Evolutionary conservation across 2,113 vertebrate genomes (phyloP).

Genomic region (Mirounga angustirostris): DNA sequence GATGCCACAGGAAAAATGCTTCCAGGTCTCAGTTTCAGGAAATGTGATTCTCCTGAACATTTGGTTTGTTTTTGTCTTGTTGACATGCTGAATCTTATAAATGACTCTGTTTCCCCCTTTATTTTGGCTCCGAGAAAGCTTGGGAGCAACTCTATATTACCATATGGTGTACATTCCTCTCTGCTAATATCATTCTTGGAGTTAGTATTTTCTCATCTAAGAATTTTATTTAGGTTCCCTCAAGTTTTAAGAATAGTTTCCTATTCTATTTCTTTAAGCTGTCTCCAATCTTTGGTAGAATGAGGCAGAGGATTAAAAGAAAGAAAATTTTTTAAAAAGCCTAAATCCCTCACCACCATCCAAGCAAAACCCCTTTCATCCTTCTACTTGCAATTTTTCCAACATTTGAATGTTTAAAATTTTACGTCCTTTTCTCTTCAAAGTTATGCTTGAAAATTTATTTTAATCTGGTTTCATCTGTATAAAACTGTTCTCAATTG

Average conservation of each 20-base stretch:
- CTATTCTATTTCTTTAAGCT: not conserved
- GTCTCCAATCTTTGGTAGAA: not conserved
- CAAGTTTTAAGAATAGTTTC: not conserved
- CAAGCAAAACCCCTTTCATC: not conserved
- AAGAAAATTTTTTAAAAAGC: not conserved
- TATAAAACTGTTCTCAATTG: not conserved
- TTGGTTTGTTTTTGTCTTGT: slow-evolving; percentile 61
- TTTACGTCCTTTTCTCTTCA: not conserved
- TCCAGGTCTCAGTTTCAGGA: slow-evolving; percentile 6
- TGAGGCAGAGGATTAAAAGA: slow-evolving; percentile 44
- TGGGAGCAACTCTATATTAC: not conserved
- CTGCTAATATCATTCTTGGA: slow-evolving; percentile 30
- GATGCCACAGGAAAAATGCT: not conserved
- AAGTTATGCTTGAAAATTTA: not conserved
- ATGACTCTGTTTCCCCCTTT: slow-evolving; percentile 43
- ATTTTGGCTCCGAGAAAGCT: not conserved
- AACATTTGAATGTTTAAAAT: slow-evolving; percentile 29
- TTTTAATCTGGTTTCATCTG: slow-evolving; percentile 29
- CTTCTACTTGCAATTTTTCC: not conserved
- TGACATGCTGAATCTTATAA: slow-evolving; percentile 61
- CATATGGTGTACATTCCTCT: not conserved
- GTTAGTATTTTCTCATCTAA: not conserved
- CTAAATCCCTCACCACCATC: not conserved
- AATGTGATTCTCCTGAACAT: slow-evolving; percentile 49
- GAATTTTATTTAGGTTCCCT: slow-evolving; percentile 15